Evolutionary conservation across 2,113 vertebrate species (phyloP).

Genomic region (Nycticebus coucang): DNA sequence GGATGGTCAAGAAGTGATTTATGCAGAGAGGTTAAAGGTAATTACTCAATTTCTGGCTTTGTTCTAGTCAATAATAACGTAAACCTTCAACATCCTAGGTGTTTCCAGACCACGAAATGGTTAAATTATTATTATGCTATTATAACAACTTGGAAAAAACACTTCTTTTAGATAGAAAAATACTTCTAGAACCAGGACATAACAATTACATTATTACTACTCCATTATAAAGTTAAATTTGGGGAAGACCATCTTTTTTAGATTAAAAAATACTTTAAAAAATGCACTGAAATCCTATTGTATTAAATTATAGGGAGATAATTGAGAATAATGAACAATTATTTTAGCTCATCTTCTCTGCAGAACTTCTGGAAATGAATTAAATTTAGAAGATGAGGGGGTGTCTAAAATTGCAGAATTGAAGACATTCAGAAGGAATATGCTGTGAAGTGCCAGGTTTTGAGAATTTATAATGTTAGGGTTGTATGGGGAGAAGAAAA

Average conservation of each 20-base stretch:
- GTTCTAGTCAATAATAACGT: neutral
- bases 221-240: neutral
- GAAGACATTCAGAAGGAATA: slow-evolving; percentile 64
- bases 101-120: neutral
- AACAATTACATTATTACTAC: neutral
- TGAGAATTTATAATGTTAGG: slow-evolving; percentile 62
- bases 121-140: neutral
- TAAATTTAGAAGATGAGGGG: slow-evolving; percentile 60
- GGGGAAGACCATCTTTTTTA: neutral
- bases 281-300: neutral
- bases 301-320: slow-evolving; percentile 52
- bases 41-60: neutral
- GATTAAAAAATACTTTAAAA: slow-evolving; percentile 23
- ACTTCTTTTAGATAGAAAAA: neutral
- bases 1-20: neutral
- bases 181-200: neutral
- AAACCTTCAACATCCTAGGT: neutral
- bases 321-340: slow-evolving; percentile 44
- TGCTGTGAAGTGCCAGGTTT: slow-evolving; percentile 53
- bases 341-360: slow-evolving; percentile 34
- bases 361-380: slow-evolving; percentile 49
- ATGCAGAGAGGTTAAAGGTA: neutral
- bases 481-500: neutral
- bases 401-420: slow-evolving; percentile 55
- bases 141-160: neutral